phyloP scores from a whole-genome alignment of 2,113 vertebrate species.

The Numida meleagris region DNA sequence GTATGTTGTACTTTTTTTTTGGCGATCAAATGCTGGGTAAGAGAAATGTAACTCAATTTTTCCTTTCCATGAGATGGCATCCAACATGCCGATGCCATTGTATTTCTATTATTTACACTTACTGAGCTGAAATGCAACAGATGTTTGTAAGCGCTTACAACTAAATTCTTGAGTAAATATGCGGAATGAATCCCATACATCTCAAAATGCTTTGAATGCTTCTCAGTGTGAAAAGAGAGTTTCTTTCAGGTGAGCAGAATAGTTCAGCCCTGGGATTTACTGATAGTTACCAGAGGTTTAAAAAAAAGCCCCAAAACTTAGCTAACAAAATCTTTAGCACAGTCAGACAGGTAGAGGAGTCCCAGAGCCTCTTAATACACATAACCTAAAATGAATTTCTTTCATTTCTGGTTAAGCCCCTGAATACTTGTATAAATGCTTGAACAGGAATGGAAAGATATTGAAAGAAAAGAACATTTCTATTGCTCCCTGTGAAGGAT shows the following conservation, averaged over 20 bases:
- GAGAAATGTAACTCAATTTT: slow-evolving; percentile 25
- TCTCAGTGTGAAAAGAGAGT: slow-evolving; percentile 16
- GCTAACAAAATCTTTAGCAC: slow-evolving; percentile 45
- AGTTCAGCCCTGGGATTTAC: slow-evolving; percentile 42
- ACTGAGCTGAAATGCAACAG: slow-evolving; percentile 71
- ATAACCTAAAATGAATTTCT: slow-evolving; percentile 67
- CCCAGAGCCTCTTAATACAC: slow-evolving; percentile 52
- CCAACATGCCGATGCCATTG: slow-evolving; percentile 1
- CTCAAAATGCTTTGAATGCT: slow-evolving; percentile 36
- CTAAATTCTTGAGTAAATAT: slow-evolving; percentile 63
- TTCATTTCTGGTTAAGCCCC: slow-evolving; percentile 62
- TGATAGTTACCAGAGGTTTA: not conserved
- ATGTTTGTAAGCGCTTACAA: slow-evolving; percentile 57
- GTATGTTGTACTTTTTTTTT: slow-evolving; percentile 6
- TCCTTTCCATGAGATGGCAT: not conserved
- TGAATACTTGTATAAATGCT: slow-evolving; percentile 66
- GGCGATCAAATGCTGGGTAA: slow-evolving; percentile 33
- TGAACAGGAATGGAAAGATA: slow-evolving; percentile 58
- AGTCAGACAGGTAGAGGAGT: slow-evolving; percentile 49
- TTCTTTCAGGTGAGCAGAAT: slow-evolving; percentile 21
- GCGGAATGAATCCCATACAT: slow-evolving; percentile 46
- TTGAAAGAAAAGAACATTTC: slow-evolving; percentile 23
- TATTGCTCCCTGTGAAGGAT: slow-evolving; percentile 13
- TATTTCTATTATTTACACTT: slow-evolving; percentile 67
- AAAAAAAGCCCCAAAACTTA: not conserved